phyloP scores from a whole-genome alignment of 2,888 invertebrate genomes.

The Brachylomia viminalis region DNA sequence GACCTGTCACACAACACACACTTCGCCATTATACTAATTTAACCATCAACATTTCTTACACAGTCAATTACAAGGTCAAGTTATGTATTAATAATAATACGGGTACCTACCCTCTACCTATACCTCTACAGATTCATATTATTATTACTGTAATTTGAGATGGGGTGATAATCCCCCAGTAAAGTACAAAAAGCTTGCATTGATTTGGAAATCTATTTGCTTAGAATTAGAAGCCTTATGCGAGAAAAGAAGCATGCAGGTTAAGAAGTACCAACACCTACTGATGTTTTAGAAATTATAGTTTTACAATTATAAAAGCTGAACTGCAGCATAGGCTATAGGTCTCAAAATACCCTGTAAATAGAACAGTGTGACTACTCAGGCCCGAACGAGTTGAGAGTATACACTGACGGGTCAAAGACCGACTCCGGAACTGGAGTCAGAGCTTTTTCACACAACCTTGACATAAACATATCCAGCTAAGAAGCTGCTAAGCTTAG shows the following conservation, averaged over 20 bases:
- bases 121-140: neutral
- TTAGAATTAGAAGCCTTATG: neutral
- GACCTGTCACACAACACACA: constrained; percentile 79
- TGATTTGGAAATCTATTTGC: neutral
- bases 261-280: neutral
- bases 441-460: no score
- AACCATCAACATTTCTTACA: constrained; percentile 44
- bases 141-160: neutral
- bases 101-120: neutral
- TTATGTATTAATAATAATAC: neutral
- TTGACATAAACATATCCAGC: no score
- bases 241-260: neutral
- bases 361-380: no score
- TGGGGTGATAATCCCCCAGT: neutral
- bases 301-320: neutral
- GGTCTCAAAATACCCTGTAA: neutral
- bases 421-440: no score
- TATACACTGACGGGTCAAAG: no score
- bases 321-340: neutral
- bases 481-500: no score
- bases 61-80: constrained; percentile 9
- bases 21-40: constrained; percentile 51
- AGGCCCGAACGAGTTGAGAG: no score
- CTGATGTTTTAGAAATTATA: neutral
- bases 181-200: neutral